Base-by-base conservation (phyloP, 2,888 invertebrate species). In the Sinhomidia bicolor region DNA sequence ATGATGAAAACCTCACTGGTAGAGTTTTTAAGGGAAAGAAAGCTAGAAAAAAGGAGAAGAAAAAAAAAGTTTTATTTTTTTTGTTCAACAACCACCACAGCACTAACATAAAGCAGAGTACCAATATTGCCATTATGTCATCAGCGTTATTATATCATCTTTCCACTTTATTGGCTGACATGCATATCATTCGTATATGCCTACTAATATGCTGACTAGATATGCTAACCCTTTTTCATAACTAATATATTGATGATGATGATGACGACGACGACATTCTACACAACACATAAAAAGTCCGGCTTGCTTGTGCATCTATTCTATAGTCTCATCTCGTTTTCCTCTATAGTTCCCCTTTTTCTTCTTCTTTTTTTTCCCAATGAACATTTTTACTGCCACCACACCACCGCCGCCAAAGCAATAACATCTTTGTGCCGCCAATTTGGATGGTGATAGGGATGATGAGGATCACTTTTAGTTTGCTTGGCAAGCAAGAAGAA, bases 51-150 rank as follows among this genome's bases (percentile, higher is more conserved):
- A n/a, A n/a, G n/a, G n/a, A 36, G 36, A 4, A 47, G 12, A 26
- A 29, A 41, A 17, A 29, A 76, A 76, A 76, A 76, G 51, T 51
- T 47, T 76, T 47, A 47, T n/a, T n/a, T 14, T 36, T 47, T 47
- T 47, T 47, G 47, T 47, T 47, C 47, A 47, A 47, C 47, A 47
- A 36, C 36, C 36, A 47, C 47, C 47, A 47, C 47, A 7, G 12
- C 47, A 47, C 47, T 14, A 14, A 47, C 47, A 47, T 47, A 47
- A 47, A 47, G 47, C 47, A 47, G 12, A 44, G 26, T 76, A 51
- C 51, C 76, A 51, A 76, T 76, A 51, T 76, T 76, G 76, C 51
- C 76, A 51, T 76, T 20, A 76, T 76, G 47, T 47, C 71, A 74
- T 74, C 71, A 60, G 23, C 20, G 26, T 60, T 26, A 47, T 47